Conservation (phyloP, 2,888 invertebrate species). For the Platypus cylindrus region DNA sequence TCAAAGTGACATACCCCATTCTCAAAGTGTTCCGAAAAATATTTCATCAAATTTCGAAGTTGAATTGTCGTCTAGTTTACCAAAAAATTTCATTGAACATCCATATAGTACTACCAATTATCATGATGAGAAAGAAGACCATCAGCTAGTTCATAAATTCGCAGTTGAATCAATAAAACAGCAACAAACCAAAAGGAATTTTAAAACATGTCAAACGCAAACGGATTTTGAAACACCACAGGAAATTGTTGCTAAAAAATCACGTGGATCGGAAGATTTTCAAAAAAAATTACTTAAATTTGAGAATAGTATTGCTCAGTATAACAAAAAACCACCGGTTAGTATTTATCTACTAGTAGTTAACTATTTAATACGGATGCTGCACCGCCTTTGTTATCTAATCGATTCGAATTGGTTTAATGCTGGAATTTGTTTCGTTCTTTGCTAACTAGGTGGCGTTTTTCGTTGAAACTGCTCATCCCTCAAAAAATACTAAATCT, state of each 20-base stretch:
- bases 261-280: constrained; percentile 30
- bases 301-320: constrained; percentile 25
- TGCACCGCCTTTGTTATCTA: too few species aligned
- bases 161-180: background rate
- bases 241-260: constrained; percentile 27
- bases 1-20: constrained; percentile 23
- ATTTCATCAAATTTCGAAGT: constrained; percentile 18
- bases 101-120: constrained; percentile 1
- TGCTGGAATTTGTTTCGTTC: too few species aligned
- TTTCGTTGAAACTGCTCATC: constrained; percentile 25
- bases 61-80: constrained; percentile 23
- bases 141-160: background rate
- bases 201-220: constrained; percentile 32
- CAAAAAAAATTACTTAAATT: constrained; percentile 33
- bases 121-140: background rate
- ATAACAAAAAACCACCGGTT: constrained; percentile 14
- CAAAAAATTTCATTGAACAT: constrained; percentile 22
- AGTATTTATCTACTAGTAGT: constrained; percentile 14
- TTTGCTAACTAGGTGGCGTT: constrained; percentile 30
- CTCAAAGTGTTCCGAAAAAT: constrained; percentile 26
- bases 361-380: too few species aligned
- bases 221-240: constrained; percentile 31
- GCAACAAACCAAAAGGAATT: constrained; percentile 34
- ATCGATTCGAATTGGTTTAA: too few species aligned
- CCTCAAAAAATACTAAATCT: constrained; percentile 9